Evolutionary conservation across 2,888 invertebrate genomes (phyloP).

Genomic region (Campoletis raptor): DNA sequence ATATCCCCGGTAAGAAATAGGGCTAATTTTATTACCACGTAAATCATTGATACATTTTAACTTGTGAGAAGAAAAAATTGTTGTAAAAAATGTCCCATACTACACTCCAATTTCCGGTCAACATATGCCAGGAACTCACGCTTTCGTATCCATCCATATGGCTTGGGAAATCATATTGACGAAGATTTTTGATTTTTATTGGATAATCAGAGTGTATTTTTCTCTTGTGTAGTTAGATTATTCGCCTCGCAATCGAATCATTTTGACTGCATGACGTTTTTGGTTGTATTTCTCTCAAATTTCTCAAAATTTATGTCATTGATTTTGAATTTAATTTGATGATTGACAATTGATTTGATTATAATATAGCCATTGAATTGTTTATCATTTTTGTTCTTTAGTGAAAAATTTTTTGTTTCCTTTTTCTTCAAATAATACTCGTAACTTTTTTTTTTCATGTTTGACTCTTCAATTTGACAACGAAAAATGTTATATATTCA

Average conservation of each 20-base stretch:
- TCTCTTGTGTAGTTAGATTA: too few species aligned
- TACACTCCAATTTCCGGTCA: conserved; percentile 23
- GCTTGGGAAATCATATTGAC: neutral
- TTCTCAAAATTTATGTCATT: too few species aligned
- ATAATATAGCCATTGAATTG: neutral
- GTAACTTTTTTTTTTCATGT: neutral
- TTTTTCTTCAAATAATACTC: neutral
- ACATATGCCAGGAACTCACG: conserved; percentile 6
- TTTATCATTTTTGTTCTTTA: neutral
- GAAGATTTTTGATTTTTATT: neutral
- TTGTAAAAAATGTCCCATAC: conserved; percentile 9
- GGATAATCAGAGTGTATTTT: neutral
- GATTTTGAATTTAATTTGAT: too few species aligned
- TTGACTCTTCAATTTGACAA: neutral
- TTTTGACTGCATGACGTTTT: neutral
- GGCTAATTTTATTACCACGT: conserved; percentile 10
- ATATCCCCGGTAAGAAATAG: neutral
- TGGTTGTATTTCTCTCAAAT: too few species aligned
- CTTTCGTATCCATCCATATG: neutral
- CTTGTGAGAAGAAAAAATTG: neutral
- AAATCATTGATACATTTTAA: conserved; percentile 8
- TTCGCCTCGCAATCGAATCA: neutral
- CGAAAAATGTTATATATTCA: neutral
- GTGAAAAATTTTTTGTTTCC: neutral
- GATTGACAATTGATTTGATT: too few species aligned